Evolutionary conservation across 1,140 invertebrate genomes (phyloP).

Genomic region (Lamellibrachia luymesi): DNA sequence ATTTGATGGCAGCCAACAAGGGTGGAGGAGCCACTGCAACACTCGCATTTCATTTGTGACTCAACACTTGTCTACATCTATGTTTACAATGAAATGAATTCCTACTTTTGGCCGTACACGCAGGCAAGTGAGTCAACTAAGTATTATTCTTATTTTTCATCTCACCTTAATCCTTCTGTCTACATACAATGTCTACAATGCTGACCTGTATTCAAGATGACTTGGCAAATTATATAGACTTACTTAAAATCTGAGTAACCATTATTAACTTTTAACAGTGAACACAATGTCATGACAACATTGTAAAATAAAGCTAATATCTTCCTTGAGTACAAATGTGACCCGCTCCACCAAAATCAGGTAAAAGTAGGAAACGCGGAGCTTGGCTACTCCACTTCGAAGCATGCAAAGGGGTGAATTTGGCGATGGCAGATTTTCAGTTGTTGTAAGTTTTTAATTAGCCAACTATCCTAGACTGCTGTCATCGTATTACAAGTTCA

Average conservation of each 20-base stretch:
- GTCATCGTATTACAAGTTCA: too few species aligned
- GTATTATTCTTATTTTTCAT: neutral
- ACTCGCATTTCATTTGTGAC: neutral
- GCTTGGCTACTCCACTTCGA: too few species aligned
- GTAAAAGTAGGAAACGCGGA: too few species aligned
- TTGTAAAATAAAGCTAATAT: too few species aligned
- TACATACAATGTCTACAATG: neutral
- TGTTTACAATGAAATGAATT: neutral
- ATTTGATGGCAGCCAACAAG: neutral
- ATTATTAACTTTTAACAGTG: neutral
- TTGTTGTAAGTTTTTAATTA: too few species aligned
- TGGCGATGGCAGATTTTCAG: too few species aligned
- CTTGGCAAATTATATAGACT: neutral
- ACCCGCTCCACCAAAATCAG: too few species aligned
- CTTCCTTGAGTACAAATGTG: too few species aligned
- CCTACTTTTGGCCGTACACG: too few species aligned
- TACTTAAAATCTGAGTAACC: neutral
- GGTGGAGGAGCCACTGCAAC: neutral
- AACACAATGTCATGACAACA: too few species aligned
- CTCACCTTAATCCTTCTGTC: neutral
- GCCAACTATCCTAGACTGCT: too few species aligned
- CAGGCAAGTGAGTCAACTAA: neutral
- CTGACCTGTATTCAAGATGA: neutral
- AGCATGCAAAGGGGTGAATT: too few species aligned
- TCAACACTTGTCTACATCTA: neutral